Evolutionary conservation across 2,888 invertebrate species (phyloP), one percentile per base, ranked within the genome.

Genomic region (Erynnis tages): DNA sequence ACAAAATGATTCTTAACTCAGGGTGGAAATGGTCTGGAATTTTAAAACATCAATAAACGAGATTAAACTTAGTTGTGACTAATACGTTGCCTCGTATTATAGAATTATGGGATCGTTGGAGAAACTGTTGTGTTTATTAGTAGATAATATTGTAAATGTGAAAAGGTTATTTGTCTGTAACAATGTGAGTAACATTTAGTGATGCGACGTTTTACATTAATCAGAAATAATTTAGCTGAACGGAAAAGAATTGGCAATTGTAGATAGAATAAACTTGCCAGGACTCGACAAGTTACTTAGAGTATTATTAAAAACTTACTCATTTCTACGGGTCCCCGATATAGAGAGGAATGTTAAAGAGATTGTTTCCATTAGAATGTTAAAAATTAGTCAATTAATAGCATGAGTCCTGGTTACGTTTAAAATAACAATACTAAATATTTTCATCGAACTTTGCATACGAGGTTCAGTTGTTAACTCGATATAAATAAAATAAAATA

Each of bases 41-140:
- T 53, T 58, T 55, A 53, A 53, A 48, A 46, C 55, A 48, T 52
- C 50, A 30, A 43, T 19, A 55, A 54, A 50, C 50, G 52, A 54
- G 52, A 54, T 56, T 17, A 43, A 41, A 30, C 32, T 43, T 66
- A 67, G 62, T 64, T 65, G 62, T 71, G 65, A 66, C 64, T 69
- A 67, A 71, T 66, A 65, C 58, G 63, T 65, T 66, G 60, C 61
- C 62, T 65, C 66, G 67, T 66, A 57, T 62, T 69, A 57, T 57
- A 54, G 29, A 38, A 43, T 54, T 47, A 21, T 54, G 55, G 56
- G 47, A 40, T 55, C 56, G 59, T 59, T 56, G 59, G 63, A 35
- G 60, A 63, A 60, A 61, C 67, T 70, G 70, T 74, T 78, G 73
- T 76, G 73, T 79, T 76, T 72, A 69, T 69, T 71, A 69, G 69